A percentile compares a stretch with the other conserved stretches of the same genome.
These are phyloP conservation scores for Phalacrocorax pelagicus DNA, from an alignment of 2,113 vertebrate species.

Conservation along the genomic window DNA sequence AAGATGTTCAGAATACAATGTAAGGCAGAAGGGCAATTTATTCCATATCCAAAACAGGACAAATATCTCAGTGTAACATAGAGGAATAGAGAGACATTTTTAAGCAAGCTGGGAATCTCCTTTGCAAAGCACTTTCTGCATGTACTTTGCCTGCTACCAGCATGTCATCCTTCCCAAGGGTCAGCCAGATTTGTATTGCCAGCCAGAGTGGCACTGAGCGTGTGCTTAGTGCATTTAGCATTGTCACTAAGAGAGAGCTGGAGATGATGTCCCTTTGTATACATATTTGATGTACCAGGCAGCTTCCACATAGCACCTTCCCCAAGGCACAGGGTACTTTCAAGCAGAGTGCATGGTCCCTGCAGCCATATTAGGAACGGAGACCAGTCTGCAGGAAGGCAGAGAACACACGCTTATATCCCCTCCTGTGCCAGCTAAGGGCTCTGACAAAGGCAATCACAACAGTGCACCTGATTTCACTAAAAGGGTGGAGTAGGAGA, in stretches of 20 bases:
- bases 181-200: background rate
- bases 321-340: accelerated
- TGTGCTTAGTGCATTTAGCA: accelerated
- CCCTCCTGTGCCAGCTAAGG: accelerated
- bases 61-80: background rate
- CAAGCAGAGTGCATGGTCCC: background rate
- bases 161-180: background rate
- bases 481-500: background rate
- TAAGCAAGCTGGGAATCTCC: background rate
- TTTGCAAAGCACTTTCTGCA: background rate
- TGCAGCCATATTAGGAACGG: background rate
- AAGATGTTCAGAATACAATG: background rate
- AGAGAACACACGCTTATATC: accelerated
- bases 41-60: background rate
- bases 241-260: accelerated
- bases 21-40: background rate
- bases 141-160: background rate
- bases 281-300: accelerated
- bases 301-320: background rate
- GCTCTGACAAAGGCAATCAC: background rate
- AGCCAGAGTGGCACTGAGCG: accelerated
- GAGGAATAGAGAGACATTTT: background rate
- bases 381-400: background rate
- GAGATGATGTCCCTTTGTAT: background rate
- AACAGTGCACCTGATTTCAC: background rate